Conservation (phyloP, 37 sponge, comb jelly and placozoan species). For the Crambe crambe region DNA sequence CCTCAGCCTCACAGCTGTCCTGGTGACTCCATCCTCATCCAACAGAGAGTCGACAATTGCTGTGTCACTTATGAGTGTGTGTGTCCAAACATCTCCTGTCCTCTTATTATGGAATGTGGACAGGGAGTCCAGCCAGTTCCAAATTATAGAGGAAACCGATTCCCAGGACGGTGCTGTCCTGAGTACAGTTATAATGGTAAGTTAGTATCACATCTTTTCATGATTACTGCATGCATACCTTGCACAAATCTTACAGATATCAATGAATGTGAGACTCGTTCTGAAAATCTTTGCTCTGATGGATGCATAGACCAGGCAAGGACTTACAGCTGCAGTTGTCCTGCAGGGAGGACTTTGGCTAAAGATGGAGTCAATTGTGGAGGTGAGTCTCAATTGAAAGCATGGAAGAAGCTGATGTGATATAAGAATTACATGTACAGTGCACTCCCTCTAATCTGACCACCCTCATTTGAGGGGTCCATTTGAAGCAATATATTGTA, state of each 20-base stretch:
- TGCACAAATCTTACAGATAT: constrained; percentile 50
- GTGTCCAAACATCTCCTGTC: constrained; percentile 75
- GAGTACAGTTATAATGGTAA: constrained; percentile 63
- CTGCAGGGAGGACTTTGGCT: constrained; percentile 55
- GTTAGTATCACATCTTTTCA: not conserved
- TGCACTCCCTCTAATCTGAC: too few relatives aligned
- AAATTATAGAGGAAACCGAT: constrained; percentile 52
- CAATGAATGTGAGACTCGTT: constrained; percentile 61
- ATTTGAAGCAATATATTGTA: too few relatives aligned
- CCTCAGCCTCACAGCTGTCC: constrained; percentile 65
- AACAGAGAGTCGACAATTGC: constrained; percentile 46
- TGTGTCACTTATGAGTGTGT: constrained; percentile 78
- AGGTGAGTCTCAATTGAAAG: constrained; percentile 39
- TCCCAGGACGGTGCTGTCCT: constrained; percentile 85
- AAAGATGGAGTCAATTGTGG: constrained; percentile 65
- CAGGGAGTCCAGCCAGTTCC: constrained; percentile 71
- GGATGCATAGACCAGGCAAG: constrained; percentile 46
- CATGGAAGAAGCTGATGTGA: not conserved
- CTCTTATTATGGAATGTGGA: constrained; percentile 70
- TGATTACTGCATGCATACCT: not conserved
- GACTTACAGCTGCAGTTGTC: constrained; percentile 59
- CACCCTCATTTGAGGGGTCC: too few relatives aligned
- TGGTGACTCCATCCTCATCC: constrained; percentile 62
- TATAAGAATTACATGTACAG: too few relatives aligned
- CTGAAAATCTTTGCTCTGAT: constrained; percentile 55